Conservation (phyloP, 1,140 invertebrate species). For the Coptotermes formosanus region DNA sequence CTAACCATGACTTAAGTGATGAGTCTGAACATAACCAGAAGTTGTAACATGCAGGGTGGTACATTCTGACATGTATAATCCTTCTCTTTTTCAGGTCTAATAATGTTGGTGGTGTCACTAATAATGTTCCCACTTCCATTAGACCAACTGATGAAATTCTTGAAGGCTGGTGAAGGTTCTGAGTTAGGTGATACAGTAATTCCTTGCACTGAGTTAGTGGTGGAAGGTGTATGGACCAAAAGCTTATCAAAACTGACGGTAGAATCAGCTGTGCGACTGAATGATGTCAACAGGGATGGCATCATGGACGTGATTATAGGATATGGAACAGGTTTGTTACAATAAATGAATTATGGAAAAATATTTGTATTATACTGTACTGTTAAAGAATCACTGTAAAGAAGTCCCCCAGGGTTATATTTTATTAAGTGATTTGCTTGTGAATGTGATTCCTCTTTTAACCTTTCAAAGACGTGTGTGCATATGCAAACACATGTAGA, state of each 20-base stretch:
- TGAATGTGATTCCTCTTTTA: too few species aligned
- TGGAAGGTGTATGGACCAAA: conserved; percentile 68
- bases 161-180: conserved; percentile 47
- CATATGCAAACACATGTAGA: too few species aligned
- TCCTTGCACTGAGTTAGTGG: conserved; percentile 67
- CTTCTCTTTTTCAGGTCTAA: conserved; percentile 49
- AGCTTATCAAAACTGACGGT: conserved; percentile 73
- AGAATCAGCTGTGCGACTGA: conserved; percentile 69
- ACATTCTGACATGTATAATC: neutral
- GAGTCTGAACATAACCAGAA: too few species aligned
- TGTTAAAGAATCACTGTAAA: too few species aligned
- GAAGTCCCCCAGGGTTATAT: too few species aligned
- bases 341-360: neutral
- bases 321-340: conserved; percentile 69
- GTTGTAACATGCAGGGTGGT: too few species aligned
- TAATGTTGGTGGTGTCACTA: conserved; percentile 61
- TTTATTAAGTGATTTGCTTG: too few species aligned
- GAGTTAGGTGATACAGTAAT: conserved; percentile 44
- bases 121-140: conserved; percentile 64
- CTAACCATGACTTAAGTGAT: too few species aligned
- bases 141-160: conserved; percentile 54
- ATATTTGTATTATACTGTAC: too few species aligned
- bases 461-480: too few species aligned
- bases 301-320: conserved; percentile 75
- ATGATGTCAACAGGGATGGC: conserved; percentile 73